These are phyloP conservation scores for Solenopsis fugax DNA, from an alignment of 1,140 invertebrate species.

Conservation along the genomic window DNA sequence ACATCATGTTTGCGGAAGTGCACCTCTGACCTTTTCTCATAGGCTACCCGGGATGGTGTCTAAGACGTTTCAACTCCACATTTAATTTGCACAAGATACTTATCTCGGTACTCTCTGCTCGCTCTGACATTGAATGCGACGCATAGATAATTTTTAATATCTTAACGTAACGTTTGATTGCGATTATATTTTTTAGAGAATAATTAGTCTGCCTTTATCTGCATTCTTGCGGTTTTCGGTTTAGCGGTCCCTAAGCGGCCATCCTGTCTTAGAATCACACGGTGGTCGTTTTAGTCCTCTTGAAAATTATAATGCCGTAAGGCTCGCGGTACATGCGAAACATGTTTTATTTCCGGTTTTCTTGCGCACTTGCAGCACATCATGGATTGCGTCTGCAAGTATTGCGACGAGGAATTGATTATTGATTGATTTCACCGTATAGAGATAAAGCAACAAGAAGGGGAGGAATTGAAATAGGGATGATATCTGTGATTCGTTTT, in stretches of 20 bases:
- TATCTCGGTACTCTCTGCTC: not conserved
- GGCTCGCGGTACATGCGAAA: not conserved
- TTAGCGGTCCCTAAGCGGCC: not conserved
- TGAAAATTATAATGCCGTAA: not conserved
- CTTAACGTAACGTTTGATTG: not conserved
- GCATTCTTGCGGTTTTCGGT: conserved; percentile 44
- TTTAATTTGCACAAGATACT: not conserved
- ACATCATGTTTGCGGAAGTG: conserved; percentile 13
- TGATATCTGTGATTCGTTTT: not conserved
- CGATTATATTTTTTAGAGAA: not conserved
- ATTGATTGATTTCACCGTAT: conserved; percentile 8
- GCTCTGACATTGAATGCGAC: not conserved
- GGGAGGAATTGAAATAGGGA: not conserved
- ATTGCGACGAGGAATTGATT: not conserved
- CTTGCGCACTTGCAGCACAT: not conserved
- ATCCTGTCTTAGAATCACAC: not conserved
- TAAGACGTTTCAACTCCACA: not conserved
- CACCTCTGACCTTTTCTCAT: not conserved
- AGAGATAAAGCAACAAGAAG: no score
- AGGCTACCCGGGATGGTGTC: not conserved
- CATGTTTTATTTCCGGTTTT: conserved; percentile 23
- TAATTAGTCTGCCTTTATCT: not conserved
- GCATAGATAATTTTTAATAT: not conserved
- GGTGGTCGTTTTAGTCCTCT: not conserved
- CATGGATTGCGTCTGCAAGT: not conserved